Base-by-base conservation (phyloP, 2,797 vertebrate species). In the Bovichtus diacanthus region DNA sequence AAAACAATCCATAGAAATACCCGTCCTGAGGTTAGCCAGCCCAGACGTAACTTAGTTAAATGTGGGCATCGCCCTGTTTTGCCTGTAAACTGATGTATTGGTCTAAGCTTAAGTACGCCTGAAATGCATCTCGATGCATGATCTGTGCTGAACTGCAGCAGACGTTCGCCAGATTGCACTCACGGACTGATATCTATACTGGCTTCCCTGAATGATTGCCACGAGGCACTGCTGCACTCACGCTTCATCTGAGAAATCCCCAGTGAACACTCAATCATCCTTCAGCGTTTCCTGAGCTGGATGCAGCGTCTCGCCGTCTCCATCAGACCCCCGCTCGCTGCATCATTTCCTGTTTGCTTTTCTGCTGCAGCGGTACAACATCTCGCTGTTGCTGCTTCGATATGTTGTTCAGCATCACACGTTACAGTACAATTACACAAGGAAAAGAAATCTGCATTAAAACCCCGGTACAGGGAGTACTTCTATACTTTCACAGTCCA, bases 231-330 rank as follows among this genome's bases (percentile, higher is more conserved):
- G 65, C 84, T 63, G 79, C 83, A 69, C 79, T 87, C 81, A 64
- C 51, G 25, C 84, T 74, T 86, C 81, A 9, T 84, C 82, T 66
- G 4, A 80, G 81, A 84, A 83, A 49, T 78, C 76, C 80, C 78
- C 61, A 55, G 78, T 27, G 82, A 78, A 41, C 76, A 34, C 74
- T 86, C 66, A 59, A 77, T 84, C 88, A 78, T 81, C 75, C 76
- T 55, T 43, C 72, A 63, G 78, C 67, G 0, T 31, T 74, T 54
- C 73, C 71, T 23, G 49, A 44, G 70, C 77, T 44, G 41, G 44
- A 69, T 66, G 71, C 70, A 41, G 39, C 34, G 12, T 60, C 58
- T 8, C 18, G 47, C 71, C 25, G 41, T 21, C 69, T 47, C 58
- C 71, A 70, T 70, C 62, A 54, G 46, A 6, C 56, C 60, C 58